Evolutionary conservation across 2,113 vertebrate species (phyloP).

Genomic region (Trematomus loennbergii): DNA sequence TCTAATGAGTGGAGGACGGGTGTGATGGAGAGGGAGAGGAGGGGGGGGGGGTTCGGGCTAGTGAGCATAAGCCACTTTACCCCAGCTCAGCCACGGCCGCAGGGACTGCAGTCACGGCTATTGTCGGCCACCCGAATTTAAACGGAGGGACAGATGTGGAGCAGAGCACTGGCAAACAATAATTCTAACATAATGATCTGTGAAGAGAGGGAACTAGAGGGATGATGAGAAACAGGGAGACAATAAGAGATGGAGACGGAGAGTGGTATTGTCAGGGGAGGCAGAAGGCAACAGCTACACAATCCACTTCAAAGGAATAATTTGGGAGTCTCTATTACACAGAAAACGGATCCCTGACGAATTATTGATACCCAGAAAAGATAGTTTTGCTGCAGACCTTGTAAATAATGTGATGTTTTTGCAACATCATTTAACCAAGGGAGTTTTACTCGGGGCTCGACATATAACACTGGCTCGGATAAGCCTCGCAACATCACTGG

Average conservation of each 20-base stretch:
- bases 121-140: slow-evolving; percentile 38
- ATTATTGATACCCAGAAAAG: slow-evolving; percentile 65
- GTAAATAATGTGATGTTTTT: slow-evolving; percentile 50
- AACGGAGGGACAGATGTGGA: slow-evolving; percentile 57
- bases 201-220: slow-evolving; percentile 45
- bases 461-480: slow-evolving; percentile 46
- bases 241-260: slow-evolving; percentile 56
- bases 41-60: no score
- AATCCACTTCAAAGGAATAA: slow-evolving; percentile 68
- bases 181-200: slow-evolving; percentile 73
- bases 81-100: slow-evolving; percentile 28
- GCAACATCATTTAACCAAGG: slow-evolving; percentile 36
- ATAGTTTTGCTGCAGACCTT: slow-evolving; percentile 44
- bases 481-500: slow-evolving; percentile 35
- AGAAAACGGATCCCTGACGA: slow-evolving; percentile 50
- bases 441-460: slow-evolving; percentile 47
- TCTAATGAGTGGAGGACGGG: slow-evolving; percentile 24
- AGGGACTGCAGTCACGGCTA: slow-evolving; percentile 40
- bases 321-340: slow-evolving; percentile 46
- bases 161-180: slow-evolving; percentile 59
- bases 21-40: not conserved
- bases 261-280: slow-evolving; percentile 53
- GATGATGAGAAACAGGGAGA: slow-evolving; percentile 30
- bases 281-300: slow-evolving; percentile 42
- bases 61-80: slow-evolving; percentile 38